A percentile compares a stretch with the other conserved stretches of the same genome.
Evolutionary conservation across 2,888 invertebrate genomes (phyloP).

Genomic region (Acrobasis suavella): DNA sequence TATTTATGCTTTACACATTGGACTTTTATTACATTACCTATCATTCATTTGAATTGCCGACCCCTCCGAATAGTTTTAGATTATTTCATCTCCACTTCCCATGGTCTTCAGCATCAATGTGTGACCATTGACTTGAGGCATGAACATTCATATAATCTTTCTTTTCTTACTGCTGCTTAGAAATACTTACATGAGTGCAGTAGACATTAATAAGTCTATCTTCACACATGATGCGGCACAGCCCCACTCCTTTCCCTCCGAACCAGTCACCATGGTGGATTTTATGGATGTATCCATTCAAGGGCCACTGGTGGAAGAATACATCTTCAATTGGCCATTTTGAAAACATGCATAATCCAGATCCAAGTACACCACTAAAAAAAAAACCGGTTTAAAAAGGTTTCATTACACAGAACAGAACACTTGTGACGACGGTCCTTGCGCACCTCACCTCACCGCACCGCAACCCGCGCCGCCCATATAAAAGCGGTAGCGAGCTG

Average conservation of each 20-base stretch:
- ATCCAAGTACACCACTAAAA: conserved; percentile 94
- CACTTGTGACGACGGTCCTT: no score
- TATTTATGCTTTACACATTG: no score
- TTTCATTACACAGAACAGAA: neutral
- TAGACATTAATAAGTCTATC: conserved; percentile 91
- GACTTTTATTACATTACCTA: no score
- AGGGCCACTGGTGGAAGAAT: conserved; percentile 95
- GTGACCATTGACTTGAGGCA: no score
- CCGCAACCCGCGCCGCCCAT: no score
- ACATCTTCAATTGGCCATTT: conserved; percentile 92
- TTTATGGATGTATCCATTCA: conserved; percentile 99
- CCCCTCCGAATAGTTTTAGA: no score
- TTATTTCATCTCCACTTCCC: no score
- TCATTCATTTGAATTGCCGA: no score
- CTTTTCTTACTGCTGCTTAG: neutral
- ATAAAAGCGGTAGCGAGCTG: no score
- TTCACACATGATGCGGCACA: conserved; percentile 87
- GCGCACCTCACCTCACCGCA: no score
- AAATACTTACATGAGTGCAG: conserved; percentile 92
- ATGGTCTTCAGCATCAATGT: no score
- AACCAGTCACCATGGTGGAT: conserved; percentile 99
- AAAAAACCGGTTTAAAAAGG: conserved; percentile 31
- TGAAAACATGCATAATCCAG: conserved; percentile 94
- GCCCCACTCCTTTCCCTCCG: conserved; percentile 96
- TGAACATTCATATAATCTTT: neutral